phyloP scores from a whole-genome alignment of 2,113 vertebrate genomes.

The Sardina pilchardus region DNA sequence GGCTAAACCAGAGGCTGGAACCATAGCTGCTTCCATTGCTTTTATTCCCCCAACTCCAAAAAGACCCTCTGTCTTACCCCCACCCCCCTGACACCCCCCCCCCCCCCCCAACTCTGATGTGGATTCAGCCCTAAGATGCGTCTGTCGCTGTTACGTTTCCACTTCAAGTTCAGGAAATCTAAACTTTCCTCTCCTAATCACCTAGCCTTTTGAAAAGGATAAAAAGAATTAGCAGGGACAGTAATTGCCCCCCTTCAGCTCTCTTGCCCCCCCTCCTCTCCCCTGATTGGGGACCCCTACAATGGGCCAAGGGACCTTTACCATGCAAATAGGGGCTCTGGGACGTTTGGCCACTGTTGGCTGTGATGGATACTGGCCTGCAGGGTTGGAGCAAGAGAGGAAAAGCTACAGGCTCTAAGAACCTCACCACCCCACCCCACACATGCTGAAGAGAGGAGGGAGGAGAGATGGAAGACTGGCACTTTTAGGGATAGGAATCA shows the following conservation, averaged over 20 bases:
- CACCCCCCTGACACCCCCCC: neutral
- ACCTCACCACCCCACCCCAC: neutral
- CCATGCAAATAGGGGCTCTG: conserved; percentile 68
- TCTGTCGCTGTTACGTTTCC: conserved; percentile 77
- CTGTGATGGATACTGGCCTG: neutral
- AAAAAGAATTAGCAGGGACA: conserved; percentile 69
- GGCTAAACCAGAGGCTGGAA: conserved; percentile 7
- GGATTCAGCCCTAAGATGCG: conserved; percentile 70
- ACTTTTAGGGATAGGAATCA: too few species aligned
- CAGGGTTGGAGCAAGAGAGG: neutral
- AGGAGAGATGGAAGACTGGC: neutral
- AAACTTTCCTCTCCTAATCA: conserved; percentile 79
- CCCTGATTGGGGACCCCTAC: conserved; percentile 49
- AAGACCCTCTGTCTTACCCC: neutral
- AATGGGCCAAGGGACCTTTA: conserved; percentile 65
- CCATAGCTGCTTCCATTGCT: conserved; percentile 26
- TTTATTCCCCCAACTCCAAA: neutral
- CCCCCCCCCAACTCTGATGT: conserved; percentile 58
- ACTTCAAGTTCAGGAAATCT: conserved; percentile 83
- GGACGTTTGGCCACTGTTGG: neutral
- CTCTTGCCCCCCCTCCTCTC: conserved; percentile 26
- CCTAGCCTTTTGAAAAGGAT: conserved; percentile 69
- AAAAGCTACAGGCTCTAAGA: neutral
- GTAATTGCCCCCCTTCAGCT: conserved; percentile 62
- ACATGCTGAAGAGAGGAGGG: neutral